Percentiles rank a stretch among this genome's conserved stretches.
Evolutionary conservation across 1,140 invertebrate genomes (phyloP).

Genomic region (Sminthurides bifidus): DNA sequence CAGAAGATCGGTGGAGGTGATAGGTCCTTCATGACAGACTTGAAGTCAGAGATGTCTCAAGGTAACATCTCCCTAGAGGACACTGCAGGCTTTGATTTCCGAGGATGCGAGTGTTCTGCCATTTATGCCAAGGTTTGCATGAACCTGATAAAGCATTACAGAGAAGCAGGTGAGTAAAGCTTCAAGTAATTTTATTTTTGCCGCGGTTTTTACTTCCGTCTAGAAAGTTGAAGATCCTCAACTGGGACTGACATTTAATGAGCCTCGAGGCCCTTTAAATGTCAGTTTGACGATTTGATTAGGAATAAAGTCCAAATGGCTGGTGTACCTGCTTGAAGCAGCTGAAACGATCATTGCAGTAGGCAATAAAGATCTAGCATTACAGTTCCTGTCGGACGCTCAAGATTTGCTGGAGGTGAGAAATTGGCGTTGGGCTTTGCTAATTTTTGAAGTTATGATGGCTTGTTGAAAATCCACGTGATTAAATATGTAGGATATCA

Average conservation of each 20-base stretch:
- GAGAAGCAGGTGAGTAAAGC: conserved; percentile 19
- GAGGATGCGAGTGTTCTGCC: conserved; percentile 22
- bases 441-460: background rate
- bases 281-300: no score
- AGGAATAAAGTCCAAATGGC: no score
- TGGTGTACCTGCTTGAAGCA: conserved; percentile 20
- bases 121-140: conserved; percentile 23
- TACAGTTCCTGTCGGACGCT: conserved; percentile 23
- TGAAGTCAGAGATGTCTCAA: no score
- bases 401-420: conserved; percentile 2
- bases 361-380: conserved; percentile 22
- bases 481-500: background rate
- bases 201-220: no score
- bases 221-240: no score
- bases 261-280: no score
- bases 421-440: background rate
- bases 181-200: background rate
- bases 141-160: conserved; percentile 25
- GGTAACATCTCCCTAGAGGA: no score
- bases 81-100: conserved; percentile 12
- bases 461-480: no score
- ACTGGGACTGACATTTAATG: no score
- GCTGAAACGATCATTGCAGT: conserved; percentile 20
- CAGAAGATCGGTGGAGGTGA: no score
- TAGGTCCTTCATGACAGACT: no score